These are phyloP conservation scores for Mylabris sibirica DNA, from an alignment of 2,888 invertebrate species.

Conservation along the genomic window DNA sequence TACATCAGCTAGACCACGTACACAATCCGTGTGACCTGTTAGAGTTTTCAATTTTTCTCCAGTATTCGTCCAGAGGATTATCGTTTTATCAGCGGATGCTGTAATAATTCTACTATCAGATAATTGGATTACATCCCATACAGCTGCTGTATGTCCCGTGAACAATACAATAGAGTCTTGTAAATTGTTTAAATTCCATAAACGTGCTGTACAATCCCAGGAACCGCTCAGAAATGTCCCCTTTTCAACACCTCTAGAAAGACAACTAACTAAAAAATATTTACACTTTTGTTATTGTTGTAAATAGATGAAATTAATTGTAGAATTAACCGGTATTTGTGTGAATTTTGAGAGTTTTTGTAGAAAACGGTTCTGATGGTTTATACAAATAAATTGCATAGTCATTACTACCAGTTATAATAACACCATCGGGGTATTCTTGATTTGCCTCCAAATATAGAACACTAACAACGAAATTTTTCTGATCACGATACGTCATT, in stretches of 20 bases:
- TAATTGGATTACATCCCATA: slow-evolving; percentile 80
- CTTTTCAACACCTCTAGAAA: slow-evolving; percentile 61
- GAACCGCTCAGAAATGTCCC: slow-evolving; percentile 82
- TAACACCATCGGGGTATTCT: slow-evolving; percentile 76
- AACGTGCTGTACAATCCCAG: slow-evolving; percentile 89
- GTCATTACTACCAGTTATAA: slow-evolving; percentile 91
- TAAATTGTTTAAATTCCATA: slow-evolving; percentile 75
- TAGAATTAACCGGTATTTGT: slow-evolving; percentile 70
- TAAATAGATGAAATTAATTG: neutral
- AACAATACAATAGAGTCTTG: slow-evolving; percentile 66
- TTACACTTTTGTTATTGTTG: slow-evolving; percentile 10
- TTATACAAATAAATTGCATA: slow-evolving; percentile 81
- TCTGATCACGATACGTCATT: slow-evolving; percentile 79
- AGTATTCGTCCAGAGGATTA: slow-evolving; percentile 80
- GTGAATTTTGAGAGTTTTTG: slow-evolving; percentile 79
- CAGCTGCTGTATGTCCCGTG: slow-evolving; percentile 80
- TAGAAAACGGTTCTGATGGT: slow-evolving; percentile 72
- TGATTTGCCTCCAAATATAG: slow-evolving; percentile 77
- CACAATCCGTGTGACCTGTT: slow-evolving; percentile 91
- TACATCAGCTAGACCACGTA: slow-evolving; percentile 76
- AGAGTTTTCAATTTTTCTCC: slow-evolving; percentile 73
- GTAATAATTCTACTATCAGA: slow-evolving; percentile 72
- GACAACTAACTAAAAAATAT: slow-evolving; percentile 61
- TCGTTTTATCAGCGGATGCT: slow-evolving; percentile 91
- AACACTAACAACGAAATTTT: slow-evolving; percentile 85